Percentiles rank a stretch among this genome's conserved stretches.
Evolutionary conservation across 2,113 vertebrate species (phyloP).

Genomic region (Rynchops niger): DNA sequence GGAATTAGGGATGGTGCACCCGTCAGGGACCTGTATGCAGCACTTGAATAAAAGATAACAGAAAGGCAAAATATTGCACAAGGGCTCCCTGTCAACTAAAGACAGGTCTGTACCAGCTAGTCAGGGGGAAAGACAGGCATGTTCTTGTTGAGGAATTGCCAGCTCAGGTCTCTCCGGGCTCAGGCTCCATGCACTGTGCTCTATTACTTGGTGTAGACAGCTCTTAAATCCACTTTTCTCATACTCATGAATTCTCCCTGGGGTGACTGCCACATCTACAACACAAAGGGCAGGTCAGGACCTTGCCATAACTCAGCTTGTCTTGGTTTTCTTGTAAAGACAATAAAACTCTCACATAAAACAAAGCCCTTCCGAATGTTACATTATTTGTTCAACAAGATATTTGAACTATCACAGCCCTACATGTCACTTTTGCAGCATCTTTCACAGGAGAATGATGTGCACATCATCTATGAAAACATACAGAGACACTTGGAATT

Average conservation of each 20-base stretch:
- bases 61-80: not conserved
- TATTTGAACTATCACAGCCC: not conserved
- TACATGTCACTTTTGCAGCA: not conserved
- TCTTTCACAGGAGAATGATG: not conserved
- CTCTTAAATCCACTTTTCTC: constrained; percentile 29
- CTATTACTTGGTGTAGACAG: not conserved
- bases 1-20: not conserved
- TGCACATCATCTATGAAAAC: not conserved
- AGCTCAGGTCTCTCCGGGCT: not conserved
- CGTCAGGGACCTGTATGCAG: not conserved
- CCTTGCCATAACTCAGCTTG: constrained; percentile 35
- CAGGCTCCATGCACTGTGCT: not conserved
- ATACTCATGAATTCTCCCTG: not conserved
- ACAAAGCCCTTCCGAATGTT: not conserved
- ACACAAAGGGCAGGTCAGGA: constrained; percentile 29
- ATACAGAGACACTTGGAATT: not conserved
- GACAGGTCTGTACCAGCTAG: not conserved
- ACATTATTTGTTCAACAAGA: not conserved
- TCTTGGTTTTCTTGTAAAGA: not conserved
- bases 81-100: not conserved
- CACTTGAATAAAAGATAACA: not conserved
- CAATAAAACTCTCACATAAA: constrained; percentile 7
- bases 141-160: not conserved
- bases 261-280: not conserved
- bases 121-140: not conserved